Conservation (phyloP, 2,888 invertebrate genomes). For the Leptothorax acervorum region DNA sequence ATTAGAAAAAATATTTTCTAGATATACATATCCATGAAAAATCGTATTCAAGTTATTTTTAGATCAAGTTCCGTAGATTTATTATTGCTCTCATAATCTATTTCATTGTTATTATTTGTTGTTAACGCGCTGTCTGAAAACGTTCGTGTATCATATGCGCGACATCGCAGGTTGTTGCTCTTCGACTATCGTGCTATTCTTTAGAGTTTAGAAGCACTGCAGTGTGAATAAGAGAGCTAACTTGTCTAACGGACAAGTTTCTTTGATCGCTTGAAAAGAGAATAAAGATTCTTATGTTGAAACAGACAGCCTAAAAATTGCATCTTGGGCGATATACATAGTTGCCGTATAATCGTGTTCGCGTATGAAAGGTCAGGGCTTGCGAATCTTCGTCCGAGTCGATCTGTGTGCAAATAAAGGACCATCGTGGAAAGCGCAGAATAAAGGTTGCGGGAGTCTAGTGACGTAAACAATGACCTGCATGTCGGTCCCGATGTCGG, state of each 20-base stretch:
- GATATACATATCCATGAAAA: not conserved
- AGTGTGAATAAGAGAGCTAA: not conserved
- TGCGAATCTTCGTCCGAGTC: constrained; percentile 32
- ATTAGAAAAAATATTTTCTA: not conserved
- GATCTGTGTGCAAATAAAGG: constrained; percentile 54
- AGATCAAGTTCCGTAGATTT: not conserved
- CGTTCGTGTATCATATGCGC: no score
- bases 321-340: not conserved
- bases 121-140: not conserved
- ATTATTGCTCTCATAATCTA: not conserved
- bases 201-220: not conserved
- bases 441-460: constrained; percentile 68
- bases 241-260: not conserved
- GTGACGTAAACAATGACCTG: constrained; percentile 84
- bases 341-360: not conserved
- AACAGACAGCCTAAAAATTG: constrained; percentile 39
- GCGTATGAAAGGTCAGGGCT: constrained; percentile 33
- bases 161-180: not conserved
- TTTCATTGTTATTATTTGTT: not conserved
- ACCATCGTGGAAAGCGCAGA: constrained; percentile 28
- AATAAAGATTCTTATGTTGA: not conserved
- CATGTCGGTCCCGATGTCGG: constrained; percentile 71
- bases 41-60: not conserved
- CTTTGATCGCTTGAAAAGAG: not conserved
- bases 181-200: not conserved